A percentile compares a stretch with the other conserved stretches of the same genome.
phyloP scores from a whole-genome alignment of 2,113 vertebrate genomes.

The Sander vitreus region DNA sequence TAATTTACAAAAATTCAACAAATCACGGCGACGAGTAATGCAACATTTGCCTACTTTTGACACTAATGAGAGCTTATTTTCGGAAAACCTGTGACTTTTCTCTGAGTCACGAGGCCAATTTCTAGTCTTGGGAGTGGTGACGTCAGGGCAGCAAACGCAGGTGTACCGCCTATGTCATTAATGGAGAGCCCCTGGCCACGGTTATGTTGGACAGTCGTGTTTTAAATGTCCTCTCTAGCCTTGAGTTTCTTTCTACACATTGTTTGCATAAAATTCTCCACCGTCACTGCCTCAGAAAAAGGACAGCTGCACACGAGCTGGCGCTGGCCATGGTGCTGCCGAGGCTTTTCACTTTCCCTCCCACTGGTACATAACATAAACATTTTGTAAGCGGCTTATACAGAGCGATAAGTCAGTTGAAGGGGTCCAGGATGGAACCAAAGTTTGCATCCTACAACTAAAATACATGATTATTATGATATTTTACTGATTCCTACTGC shows the following conservation, averaged over 20 bases:
- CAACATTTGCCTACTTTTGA: background rate
- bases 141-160: constrained; percentile 44
- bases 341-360: background rate
- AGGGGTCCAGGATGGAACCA: background rate
- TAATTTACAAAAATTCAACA: background rate
- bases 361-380: background rate
- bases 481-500: background rate
- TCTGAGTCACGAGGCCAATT: background rate
- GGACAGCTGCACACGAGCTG: background rate
- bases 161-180: constrained; percentile 33
- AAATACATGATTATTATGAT: background rate
- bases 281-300: background rate
- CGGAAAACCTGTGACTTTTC: constrained; percentile 18
- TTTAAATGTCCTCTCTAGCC: constrained; percentile 29
- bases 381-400: background rate
- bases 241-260: constrained; percentile 3
- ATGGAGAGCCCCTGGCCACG: background rate
- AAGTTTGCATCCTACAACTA: no score
- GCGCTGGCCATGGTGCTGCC: constrained; percentile 75
- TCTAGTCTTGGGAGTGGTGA: background rate
- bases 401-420: background rate
- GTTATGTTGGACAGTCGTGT: background rate
- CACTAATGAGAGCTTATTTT: background rate
- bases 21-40: background rate
- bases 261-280: constrained; percentile 18